Evolutionary conservation across 2,113 vertebrate species (phyloP).

Genomic region (Ceuthmochares aereus): DNA sequence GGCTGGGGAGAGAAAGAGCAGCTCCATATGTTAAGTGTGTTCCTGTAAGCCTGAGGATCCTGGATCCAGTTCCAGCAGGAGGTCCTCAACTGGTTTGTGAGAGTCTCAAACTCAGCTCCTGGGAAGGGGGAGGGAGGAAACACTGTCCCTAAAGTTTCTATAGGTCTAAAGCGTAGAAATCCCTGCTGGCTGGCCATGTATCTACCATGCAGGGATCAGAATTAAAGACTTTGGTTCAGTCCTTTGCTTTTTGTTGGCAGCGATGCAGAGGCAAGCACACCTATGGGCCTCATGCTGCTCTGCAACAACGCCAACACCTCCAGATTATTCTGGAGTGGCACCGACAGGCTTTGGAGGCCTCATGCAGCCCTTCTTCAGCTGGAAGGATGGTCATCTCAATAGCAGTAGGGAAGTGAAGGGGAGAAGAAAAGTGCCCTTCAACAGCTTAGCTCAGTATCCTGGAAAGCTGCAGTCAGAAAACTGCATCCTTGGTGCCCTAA

Average conservation of each 20-base stretch:
- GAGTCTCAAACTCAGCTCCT: conserved; percentile 58
- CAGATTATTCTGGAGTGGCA: conserved; percentile 27
- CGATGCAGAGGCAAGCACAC: conserved; percentile 28
- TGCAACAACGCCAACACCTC: conserved; percentile 39
- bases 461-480: conserved; percentile 41
- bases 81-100: conserved; percentile 60
- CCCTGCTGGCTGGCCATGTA: conserved; percentile 14
- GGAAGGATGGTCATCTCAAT: conserved; percentile 47
- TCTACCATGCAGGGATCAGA: conserved; percentile 44
- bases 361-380: conserved; percentile 58
- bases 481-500: conserved; percentile 38
- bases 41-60: conserved; percentile 61
- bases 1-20: conserved; percentile 69
- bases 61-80: conserved; percentile 68
- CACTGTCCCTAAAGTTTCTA: conserved; percentile 54
- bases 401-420: not conserved
- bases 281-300: not conserved
- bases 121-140: conserved; percentile 55
- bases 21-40: conserved; percentile 67
- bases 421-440: conserved; percentile 54
- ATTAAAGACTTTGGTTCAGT: conserved; percentile 33
- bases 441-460: conserved; percentile 41
- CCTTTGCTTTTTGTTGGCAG: conserved; percentile 63
- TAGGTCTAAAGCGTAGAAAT: conserved; percentile 38
- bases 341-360: conserved; percentile 36